Base-by-base conservation (phyloP, 1,140 invertebrate species). In the Anoplophora glabripennis region DNA sequence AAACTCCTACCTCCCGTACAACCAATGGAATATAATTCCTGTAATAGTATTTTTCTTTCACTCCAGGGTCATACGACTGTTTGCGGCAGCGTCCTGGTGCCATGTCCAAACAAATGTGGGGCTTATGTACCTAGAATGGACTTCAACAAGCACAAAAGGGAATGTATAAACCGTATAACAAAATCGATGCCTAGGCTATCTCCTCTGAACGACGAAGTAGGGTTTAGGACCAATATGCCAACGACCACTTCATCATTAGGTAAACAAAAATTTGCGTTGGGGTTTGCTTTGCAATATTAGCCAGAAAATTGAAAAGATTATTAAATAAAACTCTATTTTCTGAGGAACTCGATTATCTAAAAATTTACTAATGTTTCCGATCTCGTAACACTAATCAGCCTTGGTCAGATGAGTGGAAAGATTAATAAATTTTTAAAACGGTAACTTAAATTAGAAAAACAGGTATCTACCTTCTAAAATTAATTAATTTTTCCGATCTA, bases 21-120 rank as follows among this genome's bases (percentile, higher is more conserved):
- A 3, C 5, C 21, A 5, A 28, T 5, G 21, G 21, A 5, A 28
- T 28, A 28, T 28, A 28, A 40, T 40, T 40, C 3, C 11, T 4
- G 11, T n/a, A n/a, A 9, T 37, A 40, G 11, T 40, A 7, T 46
- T 9, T 56, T 11, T 45, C 9, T 5, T 54, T 72, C 64, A 60
- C 73, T 78, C 7, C 65, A 84, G 79, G 81, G 81, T 47, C 87
- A 89, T 49, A 64, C 87, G 35, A 82, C 82, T 38, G 79, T 83
- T 53, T 89, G 87, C 58, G 83, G 83, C 7, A 83, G 83, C 45
- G 85, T 88, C 2, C 61, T 88, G 41, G 83, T 87, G 65, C 81
- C 85, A 68, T 89, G 87, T 55, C 78, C 82, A 0, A 76, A 82
- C 57, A 79, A 81, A 38, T 89, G 86, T 56, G 83, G 84, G 0